Conservation (phyloP, 1,140 invertebrate species). For the Homalodisca vitripennis region DNA sequence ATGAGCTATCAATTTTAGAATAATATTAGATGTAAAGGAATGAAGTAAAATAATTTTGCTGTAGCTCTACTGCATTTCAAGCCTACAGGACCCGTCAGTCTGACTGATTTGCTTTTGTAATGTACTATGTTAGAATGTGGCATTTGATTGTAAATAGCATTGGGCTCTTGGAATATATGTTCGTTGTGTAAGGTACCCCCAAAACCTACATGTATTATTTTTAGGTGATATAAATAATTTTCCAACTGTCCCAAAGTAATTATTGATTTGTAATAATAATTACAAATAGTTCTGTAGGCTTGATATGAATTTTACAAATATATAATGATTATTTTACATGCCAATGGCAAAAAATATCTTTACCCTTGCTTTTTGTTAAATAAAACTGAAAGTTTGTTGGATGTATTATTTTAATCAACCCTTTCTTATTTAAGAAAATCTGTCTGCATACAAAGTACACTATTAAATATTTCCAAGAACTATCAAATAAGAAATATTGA, state of each 20-base stretch:
- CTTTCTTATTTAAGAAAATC: too few relatives aligned
- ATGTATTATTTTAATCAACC: not conserved
- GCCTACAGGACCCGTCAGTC: conserved; percentile 24
- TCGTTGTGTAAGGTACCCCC: conserved; percentile 7
- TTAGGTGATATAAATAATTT: conserved; percentile 16
- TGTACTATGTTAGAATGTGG: conserved; percentile 15
- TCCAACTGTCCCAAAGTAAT: not conserved
- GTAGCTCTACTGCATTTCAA: conserved; percentile 26
- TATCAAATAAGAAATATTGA: too few relatives aligned
- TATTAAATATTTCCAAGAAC: too few relatives aligned
- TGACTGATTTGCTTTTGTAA: conserved; percentile 26
- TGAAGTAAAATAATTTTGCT: conserved; percentile 20
- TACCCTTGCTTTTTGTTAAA: conserved; percentile 29
- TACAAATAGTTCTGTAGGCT: conserved; percentile 21
- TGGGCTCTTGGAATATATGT: not conserved
- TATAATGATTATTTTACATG: conserved; percentile 29
- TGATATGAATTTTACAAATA: conserved; percentile 29
- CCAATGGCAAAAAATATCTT: conserved; percentile 28
- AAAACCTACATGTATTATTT: conserved; percentile 24
- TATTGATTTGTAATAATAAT: too few relatives aligned
- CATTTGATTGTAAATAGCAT: not conserved
- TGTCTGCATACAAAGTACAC: too few relatives aligned
- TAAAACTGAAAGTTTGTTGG: conserved; percentile 30
- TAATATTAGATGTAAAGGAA: conserved; percentile 29
- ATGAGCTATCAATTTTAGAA: conserved; percentile 28